Conservation (phyloP, 2,888 invertebrate genomes). For the Lordiphosa fenestrarum region DNA sequence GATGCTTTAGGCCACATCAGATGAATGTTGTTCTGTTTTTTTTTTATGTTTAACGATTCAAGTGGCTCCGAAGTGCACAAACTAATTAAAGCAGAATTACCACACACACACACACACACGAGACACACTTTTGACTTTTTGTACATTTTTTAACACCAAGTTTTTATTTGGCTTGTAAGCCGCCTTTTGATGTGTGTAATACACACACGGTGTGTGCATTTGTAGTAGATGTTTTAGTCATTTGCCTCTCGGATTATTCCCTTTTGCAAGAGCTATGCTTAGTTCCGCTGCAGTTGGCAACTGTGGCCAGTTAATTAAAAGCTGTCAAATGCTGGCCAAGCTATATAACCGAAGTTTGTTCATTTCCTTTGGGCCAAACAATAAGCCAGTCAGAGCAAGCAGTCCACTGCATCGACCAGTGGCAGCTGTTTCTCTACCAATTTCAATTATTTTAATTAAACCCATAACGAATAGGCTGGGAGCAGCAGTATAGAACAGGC, state of each 20-base stretch:
- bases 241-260: neutral
- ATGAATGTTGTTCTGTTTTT: neutral
- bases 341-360: constrained; percentile 6
- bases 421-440: constrained; percentile 3
- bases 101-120: constrained; percentile 10
- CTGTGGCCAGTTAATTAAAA: constrained; percentile 32
- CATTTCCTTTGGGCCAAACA: constrained; percentile 1
- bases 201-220: no score
- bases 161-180: no score
- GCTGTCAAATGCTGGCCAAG: constrained; percentile 18
- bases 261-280: neutral
- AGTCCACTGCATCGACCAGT: constrained; percentile 1
- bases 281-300: constrained; percentile 10
- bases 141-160: neutral
- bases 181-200: no score
- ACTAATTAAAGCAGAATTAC: constrained; percentile 50
- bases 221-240: no score
- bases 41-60: constrained; percentile 27
- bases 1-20: no score
- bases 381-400: constrained; percentile 3
- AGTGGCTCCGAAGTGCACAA: constrained; percentile 41
- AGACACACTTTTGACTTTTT: constrained; percentile 8
- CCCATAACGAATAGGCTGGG: constrained; percentile 1
- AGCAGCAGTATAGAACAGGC: neutral
- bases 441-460: constrained; percentile 19